A percentile compares a stretch with the other conserved stretches of the same genome.
phyloP scores from a whole-genome alignment of 2,888 invertebrate species.

The Mythimna pallens region DNA sequence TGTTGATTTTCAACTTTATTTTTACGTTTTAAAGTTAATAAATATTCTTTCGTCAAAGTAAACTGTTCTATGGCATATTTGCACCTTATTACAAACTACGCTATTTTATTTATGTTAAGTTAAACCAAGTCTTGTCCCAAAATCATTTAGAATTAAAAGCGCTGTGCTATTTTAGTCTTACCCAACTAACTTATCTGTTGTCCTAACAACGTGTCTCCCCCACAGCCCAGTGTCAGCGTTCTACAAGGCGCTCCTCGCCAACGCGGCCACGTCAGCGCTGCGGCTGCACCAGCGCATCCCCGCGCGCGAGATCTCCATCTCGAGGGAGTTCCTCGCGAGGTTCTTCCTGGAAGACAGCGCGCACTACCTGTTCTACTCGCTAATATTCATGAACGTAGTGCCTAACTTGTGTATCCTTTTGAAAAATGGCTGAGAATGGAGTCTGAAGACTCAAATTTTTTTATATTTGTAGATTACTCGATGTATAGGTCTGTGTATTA shows the following conservation, averaged over 20 bases:
- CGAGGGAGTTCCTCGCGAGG: constrained; percentile 94
- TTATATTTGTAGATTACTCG: too few species aligned
- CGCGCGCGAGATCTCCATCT: constrained; percentile 93
- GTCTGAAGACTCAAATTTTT: too few species aligned
- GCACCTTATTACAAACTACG: too few species aligned
- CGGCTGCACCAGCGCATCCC: constrained; percentile 98
- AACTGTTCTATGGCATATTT: too few species aligned
- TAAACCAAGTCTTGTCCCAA: too few species aligned
- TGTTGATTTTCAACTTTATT: too few species aligned
- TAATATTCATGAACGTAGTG: constrained; percentile 97
- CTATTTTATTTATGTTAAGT: too few species aligned
- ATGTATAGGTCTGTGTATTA: too few species aligned
- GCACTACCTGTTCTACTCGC: constrained; percentile 98
- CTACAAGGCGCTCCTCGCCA: constrained; percentile 97
- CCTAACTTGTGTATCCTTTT: constrained; percentile 97
- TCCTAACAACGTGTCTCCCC: background rate
- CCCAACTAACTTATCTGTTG: background rate
- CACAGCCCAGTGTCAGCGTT: constrained; percentile 92
- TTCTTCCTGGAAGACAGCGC: constrained; percentile 97
- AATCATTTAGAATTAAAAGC: too few species aligned
- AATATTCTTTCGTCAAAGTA: too few species aligned
- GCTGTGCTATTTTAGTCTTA: too few species aligned
- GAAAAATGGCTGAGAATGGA: constrained; percentile 17
- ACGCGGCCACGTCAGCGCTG: constrained; percentile 98
- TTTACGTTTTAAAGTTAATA: too few species aligned